Conservation (phyloP, 2,113 vertebrate genomes). For the Lamprotornis superbus region DNA sequence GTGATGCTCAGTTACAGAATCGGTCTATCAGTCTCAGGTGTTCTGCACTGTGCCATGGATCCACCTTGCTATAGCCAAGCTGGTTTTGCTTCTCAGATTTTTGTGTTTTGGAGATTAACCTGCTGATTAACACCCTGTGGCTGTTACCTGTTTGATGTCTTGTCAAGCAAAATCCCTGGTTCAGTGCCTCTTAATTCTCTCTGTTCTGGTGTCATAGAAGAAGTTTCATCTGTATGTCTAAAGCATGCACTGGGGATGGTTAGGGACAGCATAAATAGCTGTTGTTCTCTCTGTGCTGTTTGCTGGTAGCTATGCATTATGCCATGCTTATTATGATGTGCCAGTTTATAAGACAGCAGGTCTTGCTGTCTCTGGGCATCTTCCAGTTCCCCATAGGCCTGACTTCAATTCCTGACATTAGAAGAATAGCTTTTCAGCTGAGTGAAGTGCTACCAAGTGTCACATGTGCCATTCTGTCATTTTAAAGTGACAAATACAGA, state of each 20-base stretch:
- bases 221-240: not conserved
- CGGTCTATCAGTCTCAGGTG: not conserved
- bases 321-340: not conserved
- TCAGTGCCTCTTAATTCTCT: not conserved
- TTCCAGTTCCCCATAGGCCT: not conserved
- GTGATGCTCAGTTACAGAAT: not conserved
- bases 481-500: not conserved
- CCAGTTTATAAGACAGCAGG: not conserved
- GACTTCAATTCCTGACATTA: not conserved
- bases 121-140: not conserved
- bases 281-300: not conserved
- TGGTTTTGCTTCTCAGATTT: not conserved
- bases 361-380: not conserved
- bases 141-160: not conserved
- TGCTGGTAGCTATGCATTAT: not conserved
- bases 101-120: not conserved
- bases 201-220: not conserved
- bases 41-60: not conserved
- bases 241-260: not conserved
- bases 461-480: not conserved
- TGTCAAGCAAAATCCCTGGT: not conserved
- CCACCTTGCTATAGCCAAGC: rapidly evolving
- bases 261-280: not conserved
- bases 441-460: not conserved
- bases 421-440: not conserved